These are phyloP conservation scores for Hyperoplus lanceolatus DNA, from an alignment of 2,797 vertebrate species.

Conservation along the genomic window DNA sequence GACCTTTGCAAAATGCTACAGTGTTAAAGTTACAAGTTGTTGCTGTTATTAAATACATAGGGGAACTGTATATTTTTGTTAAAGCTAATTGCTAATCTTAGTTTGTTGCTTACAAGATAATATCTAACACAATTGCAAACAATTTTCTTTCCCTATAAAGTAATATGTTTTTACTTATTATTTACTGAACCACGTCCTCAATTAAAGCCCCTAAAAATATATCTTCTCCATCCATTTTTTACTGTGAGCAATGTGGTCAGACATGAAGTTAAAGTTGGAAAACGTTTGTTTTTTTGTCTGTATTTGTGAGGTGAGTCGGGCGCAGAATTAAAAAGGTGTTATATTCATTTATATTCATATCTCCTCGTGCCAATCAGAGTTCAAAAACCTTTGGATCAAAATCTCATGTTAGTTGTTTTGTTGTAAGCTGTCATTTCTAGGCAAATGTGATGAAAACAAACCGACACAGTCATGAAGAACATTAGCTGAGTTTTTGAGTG, in stretches of 20 bases:
- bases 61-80: neutral
- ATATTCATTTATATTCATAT: too few species aligned
- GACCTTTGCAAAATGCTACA: neutral
- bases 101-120: neutral
- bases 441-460: neutral
- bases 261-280: conserved; percentile 3
- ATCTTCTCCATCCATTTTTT: neutral
- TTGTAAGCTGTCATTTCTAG: neutral
- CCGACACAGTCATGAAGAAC: neutral
- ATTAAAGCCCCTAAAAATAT: neutral
- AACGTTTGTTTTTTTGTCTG: neutral
- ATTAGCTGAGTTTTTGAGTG: neutral
- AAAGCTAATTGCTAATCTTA: neutral
- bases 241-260: neutral
- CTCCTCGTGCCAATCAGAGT: neutral
- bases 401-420: neutral
- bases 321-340: neutral
- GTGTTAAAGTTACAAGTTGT: neutral
- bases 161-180: neutral
- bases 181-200: neutral
- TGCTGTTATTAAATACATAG: neutral
- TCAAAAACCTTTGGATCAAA: neutral
- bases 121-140: neutral
- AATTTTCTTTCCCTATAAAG: neutral
- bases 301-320: neutral